These are phyloP conservation scores for Ferdinandea cuprea DNA, from an alignment of 2,888 invertebrate genomes.

Conservation along the genomic window DNA sequence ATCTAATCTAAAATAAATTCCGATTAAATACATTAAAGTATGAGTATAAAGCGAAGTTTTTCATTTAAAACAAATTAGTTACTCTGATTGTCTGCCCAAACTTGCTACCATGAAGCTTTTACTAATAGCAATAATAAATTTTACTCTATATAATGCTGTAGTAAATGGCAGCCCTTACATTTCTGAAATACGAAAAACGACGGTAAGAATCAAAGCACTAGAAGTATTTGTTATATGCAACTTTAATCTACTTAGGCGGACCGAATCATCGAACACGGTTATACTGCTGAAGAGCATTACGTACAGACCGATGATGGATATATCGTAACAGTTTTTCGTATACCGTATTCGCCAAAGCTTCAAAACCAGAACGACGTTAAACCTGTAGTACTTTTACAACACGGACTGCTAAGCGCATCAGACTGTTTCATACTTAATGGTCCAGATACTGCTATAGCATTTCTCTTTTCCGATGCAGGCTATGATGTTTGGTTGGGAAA, in stretches of 20 bases:
- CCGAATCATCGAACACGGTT: constrained; percentile 81
- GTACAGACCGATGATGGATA: constrained; percentile 92
- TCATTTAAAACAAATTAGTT: constrained; percentile 1
- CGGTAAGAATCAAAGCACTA: constrained; percentile 9
- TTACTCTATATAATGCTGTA: constrained; percentile 1
- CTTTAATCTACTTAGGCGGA: constrained; percentile 76
- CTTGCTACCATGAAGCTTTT: constrained; percentile 24
- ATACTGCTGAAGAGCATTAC: constrained; percentile 88
- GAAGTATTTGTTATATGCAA: background rate
- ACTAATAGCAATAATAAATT: background rate
- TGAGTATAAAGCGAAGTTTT: constrained; percentile 8
- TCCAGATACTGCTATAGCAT: constrained; percentile 85
- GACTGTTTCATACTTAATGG: constrained; percentile 89
- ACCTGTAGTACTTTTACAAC: constrained; percentile 88
- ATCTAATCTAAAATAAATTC: constrained; percentile 14
- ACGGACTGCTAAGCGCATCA: constrained; percentile 88
- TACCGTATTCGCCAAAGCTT: constrained; percentile 85
- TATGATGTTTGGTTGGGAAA: constrained; percentile 87
- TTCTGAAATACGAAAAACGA: constrained; percentile 41
- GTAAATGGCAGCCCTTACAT: constrained; percentile 16
- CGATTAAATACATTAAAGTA: background rate
- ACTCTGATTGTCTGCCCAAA: background rate
- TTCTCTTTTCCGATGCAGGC: constrained; percentile 84
- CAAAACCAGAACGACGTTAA: constrained; percentile 79
- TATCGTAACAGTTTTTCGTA: constrained; percentile 91